Evolutionary conservation across 2,797 vertebrate genomes (phyloP).

Genomic region (Ptychobarbus kaznakovi): DNA sequence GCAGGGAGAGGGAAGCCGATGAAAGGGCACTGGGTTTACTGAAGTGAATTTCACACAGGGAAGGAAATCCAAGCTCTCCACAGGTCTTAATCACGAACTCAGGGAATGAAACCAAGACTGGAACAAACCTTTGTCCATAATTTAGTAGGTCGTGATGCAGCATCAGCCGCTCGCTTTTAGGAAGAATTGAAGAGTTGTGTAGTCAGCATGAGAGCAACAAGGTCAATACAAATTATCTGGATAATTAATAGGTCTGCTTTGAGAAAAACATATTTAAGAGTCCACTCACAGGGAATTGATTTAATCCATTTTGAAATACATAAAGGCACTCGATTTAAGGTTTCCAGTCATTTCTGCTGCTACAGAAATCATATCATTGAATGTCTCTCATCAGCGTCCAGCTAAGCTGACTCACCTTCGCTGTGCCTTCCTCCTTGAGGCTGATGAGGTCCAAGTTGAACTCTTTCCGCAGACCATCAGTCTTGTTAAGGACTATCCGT

Average conservation of each 20-base stretch:
- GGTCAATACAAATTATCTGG: conserved; percentile 35
- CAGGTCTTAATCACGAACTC: conserved; percentile 56
- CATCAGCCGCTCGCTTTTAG: conserved; percentile 85
- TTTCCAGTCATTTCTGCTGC: neutral
- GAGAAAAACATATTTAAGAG: neutral
- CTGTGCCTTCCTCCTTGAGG: conserved; percentile 93
- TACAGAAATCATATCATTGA: neutral
- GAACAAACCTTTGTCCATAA: conserved; percentile 97
- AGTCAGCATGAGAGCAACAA: conserved; percentile 44
- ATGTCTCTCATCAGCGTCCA: neutral
- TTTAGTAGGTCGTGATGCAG: conserved; percentile 86
- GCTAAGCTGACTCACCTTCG: conserved; percentile 84
- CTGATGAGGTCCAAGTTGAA: conserved; percentile 98
- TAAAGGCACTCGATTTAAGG: neutral
- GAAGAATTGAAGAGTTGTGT: conserved; percentile 64
- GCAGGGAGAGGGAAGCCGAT: conserved; percentile 34
- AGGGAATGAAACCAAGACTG: conserved; percentile 62
- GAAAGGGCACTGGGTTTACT: conserved; percentile 22
- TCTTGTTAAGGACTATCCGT: conserved; percentile 95
- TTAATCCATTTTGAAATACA: neutral
- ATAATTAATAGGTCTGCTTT: conserved; percentile 14
- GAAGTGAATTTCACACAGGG: conserved; percentile 37
- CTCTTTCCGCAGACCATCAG: conserved; percentile 92
- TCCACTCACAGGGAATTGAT: neutral
- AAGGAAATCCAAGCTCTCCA: conserved; percentile 32